Conservation (phyloP, 2,113 vertebrate species). For the Chauna torquata region DNA sequence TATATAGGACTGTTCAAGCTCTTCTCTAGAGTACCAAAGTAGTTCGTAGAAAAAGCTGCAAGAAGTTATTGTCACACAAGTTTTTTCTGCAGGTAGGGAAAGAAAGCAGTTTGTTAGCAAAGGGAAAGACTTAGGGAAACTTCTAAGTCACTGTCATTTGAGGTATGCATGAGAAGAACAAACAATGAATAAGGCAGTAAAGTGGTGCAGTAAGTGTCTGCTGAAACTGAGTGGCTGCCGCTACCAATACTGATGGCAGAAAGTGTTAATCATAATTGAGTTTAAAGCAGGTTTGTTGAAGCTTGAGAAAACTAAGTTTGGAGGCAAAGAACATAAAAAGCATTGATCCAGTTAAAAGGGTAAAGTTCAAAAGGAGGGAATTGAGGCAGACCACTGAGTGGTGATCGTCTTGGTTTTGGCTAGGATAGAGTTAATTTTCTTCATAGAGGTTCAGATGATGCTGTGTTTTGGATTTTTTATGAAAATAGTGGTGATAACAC, state of each 20-base stretch:
- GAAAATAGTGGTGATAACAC: too few species aligned
- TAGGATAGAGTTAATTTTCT: too few species aligned
- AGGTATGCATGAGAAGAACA: background rate
- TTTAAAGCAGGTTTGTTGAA: background rate
- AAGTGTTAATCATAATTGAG: background rate
- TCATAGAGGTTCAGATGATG: too few species aligned
- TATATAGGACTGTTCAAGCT: background rate
- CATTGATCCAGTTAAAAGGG: background rate
- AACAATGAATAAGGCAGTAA: background rate
- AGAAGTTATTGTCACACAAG: background rate
- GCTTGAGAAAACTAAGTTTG: background rate
- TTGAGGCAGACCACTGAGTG: background rate
- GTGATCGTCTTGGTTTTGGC: too few species aligned
- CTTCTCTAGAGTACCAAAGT: background rate
- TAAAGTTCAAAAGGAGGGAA: background rate
- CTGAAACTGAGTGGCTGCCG: background rate
- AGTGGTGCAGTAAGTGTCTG: background rate
- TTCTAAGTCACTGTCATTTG: background rate
- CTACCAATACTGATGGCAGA: background rate
- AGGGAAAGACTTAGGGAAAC: background rate
- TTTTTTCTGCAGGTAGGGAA: background rate
- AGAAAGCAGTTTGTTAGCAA: background rate
- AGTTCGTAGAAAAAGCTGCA: background rate
- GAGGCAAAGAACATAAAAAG: background rate
- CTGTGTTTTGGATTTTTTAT: too few species aligned